Conservation (phyloP, 2,113 vertebrate genomes). For the Bufo bufo region DNA sequence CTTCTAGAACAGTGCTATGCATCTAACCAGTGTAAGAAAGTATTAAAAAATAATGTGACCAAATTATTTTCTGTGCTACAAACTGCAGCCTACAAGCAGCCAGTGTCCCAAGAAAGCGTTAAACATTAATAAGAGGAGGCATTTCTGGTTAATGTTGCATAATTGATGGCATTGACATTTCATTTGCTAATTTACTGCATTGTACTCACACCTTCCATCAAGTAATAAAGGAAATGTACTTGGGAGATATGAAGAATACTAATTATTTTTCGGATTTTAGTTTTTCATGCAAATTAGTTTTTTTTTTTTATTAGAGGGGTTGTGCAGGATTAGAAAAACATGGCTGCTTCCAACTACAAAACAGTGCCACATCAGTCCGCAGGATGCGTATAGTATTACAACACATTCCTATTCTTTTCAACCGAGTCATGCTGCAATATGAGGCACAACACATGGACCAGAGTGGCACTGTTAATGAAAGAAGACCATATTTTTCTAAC, state of each 20-base stretch:
- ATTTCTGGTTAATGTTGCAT: neutral
- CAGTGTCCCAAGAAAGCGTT: neutral
- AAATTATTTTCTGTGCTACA: neutral
- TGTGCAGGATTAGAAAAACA: neutral
- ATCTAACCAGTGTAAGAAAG: neutral
- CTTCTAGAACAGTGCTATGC: neutral
- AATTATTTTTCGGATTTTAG: neutral
- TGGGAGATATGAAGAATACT: neutral
- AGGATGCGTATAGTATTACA: neutral
- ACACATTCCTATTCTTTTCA: neutral
- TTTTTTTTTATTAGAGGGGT: neutral
- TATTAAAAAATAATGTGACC: constrained; percentile 4
- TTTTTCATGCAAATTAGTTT: neutral
- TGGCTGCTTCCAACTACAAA: neutral
- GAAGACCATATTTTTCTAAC: too few relatives aligned
- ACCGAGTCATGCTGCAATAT: neutral
- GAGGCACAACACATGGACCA: neutral
- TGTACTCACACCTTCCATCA: neutral
- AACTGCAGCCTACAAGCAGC: neutral
- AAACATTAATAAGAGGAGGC: neutral
- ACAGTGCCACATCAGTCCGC: neutral
- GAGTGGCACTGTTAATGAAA: too few relatives aligned
- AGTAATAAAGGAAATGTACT: neutral
- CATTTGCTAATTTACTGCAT: neutral
- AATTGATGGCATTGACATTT: neutral